Percentiles rank a stretch among this genome's conserved stretches.
Conservation (phyloP, 2,888 invertebrate species). For the Mythimna loreyi region DNA sequence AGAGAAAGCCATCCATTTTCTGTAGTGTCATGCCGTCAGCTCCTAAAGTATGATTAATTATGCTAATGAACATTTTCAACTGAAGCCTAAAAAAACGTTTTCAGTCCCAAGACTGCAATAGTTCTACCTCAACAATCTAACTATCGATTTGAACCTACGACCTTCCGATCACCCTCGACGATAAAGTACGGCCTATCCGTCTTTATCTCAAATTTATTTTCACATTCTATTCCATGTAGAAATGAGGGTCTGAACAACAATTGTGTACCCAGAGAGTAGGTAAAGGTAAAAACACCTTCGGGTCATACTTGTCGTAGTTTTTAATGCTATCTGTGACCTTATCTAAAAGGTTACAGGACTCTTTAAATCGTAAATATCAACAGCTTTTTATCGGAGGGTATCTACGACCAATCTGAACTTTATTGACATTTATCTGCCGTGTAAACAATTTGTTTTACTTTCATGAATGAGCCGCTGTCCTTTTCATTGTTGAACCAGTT, state of each 20-base stretch:
- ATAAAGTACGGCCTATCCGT: constrained; percentile 10
- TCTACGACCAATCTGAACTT: constrained; percentile 65
- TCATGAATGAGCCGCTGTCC: constrained; percentile 67
- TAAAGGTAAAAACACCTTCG: constrained; percentile 25
- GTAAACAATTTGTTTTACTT: constrained; percentile 74
- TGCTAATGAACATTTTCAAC: background rate
- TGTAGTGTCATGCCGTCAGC: background rate
- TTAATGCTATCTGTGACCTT: constrained; percentile 43
- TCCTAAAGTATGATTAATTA: constrained; percentile 17
- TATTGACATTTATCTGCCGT: constrained; percentile 71
- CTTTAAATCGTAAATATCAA: constrained; percentile 62
- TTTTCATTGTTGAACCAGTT: constrained; percentile 36
- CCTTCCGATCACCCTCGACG: constrained; percentile 35
- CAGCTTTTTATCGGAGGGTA: constrained; percentile 39
- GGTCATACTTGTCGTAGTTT: constrained; percentile 37
- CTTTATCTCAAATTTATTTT: constrained; percentile 14
- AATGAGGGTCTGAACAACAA: constrained; percentile 12
- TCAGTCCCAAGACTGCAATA: constrained; percentile 12
- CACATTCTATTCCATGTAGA: background rate
- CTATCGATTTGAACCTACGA: constrained; percentile 47
- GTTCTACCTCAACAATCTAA: constrained; percentile 1
- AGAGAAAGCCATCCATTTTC: background rate
- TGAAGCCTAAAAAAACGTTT: background rate
- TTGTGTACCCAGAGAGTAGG: constrained; percentile 5
- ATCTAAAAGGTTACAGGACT: constrained; percentile 51